These are phyloP conservation scores for Nephotettix cincticeps DNA, from an alignment of 1,140 invertebrate genomes.

Conservation along the genomic window DNA sequence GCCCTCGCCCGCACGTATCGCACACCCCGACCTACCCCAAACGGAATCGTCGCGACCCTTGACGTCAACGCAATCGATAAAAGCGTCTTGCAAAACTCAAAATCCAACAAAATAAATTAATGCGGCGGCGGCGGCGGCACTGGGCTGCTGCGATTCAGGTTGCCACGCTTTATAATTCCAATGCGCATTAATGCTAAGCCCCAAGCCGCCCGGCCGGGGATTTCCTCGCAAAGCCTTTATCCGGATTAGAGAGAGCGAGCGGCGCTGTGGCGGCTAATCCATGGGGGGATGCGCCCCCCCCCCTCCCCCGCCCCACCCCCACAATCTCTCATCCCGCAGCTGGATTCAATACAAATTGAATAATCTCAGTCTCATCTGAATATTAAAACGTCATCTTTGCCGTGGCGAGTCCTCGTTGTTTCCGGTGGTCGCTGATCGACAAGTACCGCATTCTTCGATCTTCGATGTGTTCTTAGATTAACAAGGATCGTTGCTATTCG, in stretches of 20 bases:
- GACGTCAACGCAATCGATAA: too few species aligned
- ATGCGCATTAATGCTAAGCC: constrained; percentile 36
- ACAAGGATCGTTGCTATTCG: too few species aligned
- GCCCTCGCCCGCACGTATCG: too few species aligned
- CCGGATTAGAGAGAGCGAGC: constrained; percentile 31
- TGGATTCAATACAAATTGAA: constrained; percentile 25
- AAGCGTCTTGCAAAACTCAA: constrained; percentile 4
- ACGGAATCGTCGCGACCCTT: too few species aligned
- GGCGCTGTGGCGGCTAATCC: constrained; percentile 28
- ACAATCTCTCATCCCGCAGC: neutral
- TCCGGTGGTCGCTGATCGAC: too few species aligned
- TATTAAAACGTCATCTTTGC: constrained; percentile 23
- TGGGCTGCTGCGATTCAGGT: constrained; percentile 28
- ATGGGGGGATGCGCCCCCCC: neutral
- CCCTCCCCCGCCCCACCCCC: constrained; percentile 18
- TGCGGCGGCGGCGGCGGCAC: constrained; percentile 13
- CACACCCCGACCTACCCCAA: too few species aligned
- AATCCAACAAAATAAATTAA: constrained; percentile 35
- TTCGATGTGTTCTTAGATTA: too few species aligned
- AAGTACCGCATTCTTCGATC: too few species aligned
- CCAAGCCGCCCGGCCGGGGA: constrained; percentile 20
- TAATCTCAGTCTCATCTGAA: constrained; percentile 23
- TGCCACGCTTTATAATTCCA: constrained; percentile 36
- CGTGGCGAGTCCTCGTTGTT: too few species aligned
- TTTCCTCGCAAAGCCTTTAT: constrained; percentile 32